A percentile compares a stretch with the other conserved stretches of the same genome.
Evolutionary conservation across 1,140 invertebrate species (phyloP).

Genomic region (Melanaphis sacchari): DNA sequence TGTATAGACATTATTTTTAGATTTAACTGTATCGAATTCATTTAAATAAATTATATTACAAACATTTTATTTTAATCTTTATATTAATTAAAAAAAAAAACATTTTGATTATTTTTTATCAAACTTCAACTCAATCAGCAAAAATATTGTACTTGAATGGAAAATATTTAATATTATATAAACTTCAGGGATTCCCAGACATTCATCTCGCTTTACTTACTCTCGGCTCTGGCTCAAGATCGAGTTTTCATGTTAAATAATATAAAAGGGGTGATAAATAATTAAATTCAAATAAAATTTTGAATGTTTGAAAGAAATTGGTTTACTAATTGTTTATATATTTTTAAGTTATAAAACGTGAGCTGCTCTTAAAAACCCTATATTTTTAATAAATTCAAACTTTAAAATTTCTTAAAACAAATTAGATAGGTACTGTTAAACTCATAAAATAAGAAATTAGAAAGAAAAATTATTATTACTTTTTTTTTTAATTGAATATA

Average conservation of each 20-base stretch:
- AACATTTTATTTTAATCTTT: not conserved
- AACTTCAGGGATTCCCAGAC: not conserved
- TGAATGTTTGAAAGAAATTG: not conserved
- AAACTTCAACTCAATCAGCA: not conserved
- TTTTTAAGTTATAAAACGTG: not conserved
- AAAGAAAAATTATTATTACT: not conserved
- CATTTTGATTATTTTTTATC: not conserved
- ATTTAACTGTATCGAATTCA: not conserved
- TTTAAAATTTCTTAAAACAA: not conserved
- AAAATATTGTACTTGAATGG: not conserved
- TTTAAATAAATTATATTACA: not conserved
- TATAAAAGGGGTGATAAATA: not conserved
- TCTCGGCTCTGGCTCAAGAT: not conserved
- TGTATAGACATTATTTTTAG: not conserved
- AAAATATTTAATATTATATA: not conserved
- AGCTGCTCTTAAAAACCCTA: not conserved
- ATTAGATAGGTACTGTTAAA: not conserved
- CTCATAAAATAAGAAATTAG: not conserved
- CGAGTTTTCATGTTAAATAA: not conserved
- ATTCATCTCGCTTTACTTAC: not conserved
- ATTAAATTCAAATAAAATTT: not conserved
- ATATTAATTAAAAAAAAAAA: not conserved
- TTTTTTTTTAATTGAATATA: not conserved
- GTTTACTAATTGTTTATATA: not conserved
- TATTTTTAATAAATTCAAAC: not conserved